Conservation (phyloP, 2,888 invertebrate genomes). For the Aradus depressus region DNA sequence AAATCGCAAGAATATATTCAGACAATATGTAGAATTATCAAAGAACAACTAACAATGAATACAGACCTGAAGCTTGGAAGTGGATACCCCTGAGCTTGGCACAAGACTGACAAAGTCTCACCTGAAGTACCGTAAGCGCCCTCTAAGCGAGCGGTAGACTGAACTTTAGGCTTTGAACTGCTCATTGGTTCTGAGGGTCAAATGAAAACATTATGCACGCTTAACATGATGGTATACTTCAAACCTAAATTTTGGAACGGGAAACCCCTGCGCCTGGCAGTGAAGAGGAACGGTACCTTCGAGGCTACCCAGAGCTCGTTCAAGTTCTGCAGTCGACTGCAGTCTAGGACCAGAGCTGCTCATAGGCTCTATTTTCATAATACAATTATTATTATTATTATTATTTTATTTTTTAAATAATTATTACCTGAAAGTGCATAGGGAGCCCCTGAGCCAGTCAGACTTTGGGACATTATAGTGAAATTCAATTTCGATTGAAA, state of each 20-base stretch:
- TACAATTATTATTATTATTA: neutral
- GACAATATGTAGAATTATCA: no score
- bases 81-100: constrained; percentile 44
- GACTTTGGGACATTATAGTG: no score
- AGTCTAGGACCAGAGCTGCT: constrained; percentile 36
- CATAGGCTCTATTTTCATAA: constrained; percentile 47
- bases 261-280: constrained; percentile 50
- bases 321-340: constrained; percentile 33
- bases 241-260: constrained; percentile 43
- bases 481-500: no score
- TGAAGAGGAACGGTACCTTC: constrained; percentile 31
- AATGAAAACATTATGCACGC: constrained; percentile 24
- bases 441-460: constrained; percentile 39
- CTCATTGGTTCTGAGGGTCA: constrained; percentile 46
- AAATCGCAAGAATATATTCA: no score
- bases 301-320: constrained; percentile 21
- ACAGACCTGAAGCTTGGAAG: constrained; percentile 34
- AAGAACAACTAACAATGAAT: no score
- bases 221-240: constrained; percentile 32
- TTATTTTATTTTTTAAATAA: neutral
- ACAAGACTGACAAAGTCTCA: constrained; percentile 35
- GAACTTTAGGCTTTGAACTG: constrained; percentile 36
- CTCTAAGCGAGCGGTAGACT: constrained; percentile 34
- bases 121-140: constrained; percentile 28
- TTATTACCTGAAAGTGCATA: constrained; percentile 30